Conservation (phyloP, 92 coral and sea anemone genomes). For the Porites rus region DNA sequence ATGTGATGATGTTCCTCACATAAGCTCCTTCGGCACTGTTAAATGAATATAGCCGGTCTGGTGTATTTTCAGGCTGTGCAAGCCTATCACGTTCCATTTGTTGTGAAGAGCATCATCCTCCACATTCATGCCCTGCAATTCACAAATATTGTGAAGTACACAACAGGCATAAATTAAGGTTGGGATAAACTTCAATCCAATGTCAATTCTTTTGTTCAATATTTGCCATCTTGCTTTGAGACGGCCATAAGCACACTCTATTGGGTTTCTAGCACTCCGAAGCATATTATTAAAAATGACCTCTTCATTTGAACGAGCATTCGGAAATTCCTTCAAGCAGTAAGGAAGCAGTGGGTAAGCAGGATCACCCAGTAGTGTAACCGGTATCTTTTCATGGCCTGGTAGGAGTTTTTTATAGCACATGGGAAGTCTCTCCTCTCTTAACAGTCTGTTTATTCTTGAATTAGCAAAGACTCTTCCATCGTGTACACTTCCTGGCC, state of each 20-base stretch:
- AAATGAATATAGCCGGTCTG: conserved; percentile 24
- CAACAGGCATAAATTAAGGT: conserved; percentile 40
- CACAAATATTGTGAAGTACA: conserved; percentile 26
- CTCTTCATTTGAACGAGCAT: no score
- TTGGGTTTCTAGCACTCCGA: conserved; percentile 31
- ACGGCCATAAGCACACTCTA: conserved; percentile 26
- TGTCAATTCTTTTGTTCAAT: no score
- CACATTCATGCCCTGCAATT: conserved; percentile 21
- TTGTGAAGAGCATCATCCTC: conserved; percentile 55
- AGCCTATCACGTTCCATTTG: conserved; percentile 1
- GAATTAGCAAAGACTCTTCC: conserved; percentile 4
- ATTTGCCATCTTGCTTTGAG: no score
- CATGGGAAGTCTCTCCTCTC: neutral
- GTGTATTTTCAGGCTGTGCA: neutral
- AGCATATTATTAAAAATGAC: no score
- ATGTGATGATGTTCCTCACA: conserved; percentile 40
- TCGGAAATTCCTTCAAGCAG: no score
- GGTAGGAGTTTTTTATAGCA: neutral
- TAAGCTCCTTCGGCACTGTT: conserved; percentile 55
- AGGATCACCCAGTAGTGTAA: no score
- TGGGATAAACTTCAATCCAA: conserved; percentile 28
- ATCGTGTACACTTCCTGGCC: neutral
- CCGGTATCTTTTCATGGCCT: no score
- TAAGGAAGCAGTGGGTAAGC: no score
- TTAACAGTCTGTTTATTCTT: conserved; percentile 9